A percentile compares a stretch with the other conserved stretches of the same genome.
Evolutionary conservation across 2,113 vertebrate species (phyloP).

Genomic region (Excalfactoria chinensis): DNA sequence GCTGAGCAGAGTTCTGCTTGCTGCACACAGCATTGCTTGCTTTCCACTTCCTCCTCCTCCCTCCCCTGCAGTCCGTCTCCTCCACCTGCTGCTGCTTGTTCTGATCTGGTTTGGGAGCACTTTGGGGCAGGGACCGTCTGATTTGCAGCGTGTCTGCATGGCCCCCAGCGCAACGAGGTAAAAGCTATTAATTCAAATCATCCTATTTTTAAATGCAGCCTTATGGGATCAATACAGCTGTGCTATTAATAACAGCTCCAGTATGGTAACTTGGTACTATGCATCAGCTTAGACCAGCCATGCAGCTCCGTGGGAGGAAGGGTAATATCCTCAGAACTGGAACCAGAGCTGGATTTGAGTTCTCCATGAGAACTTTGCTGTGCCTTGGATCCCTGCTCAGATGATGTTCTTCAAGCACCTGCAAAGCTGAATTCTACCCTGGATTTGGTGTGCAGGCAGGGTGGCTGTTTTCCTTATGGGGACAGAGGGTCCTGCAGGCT

Average conservation of each 20-base stretch:
- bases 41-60: conserved; percentile 64
- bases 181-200: conserved; percentile 58
- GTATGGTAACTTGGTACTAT: neutral
- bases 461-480: no score
- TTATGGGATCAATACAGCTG: conserved; percentile 56
- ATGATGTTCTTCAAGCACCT: rapidly evolving
- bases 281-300: neutral
- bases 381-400: neutral
- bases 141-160: conserved; percentile 61
- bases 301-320: neutral
- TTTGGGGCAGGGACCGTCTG: conserved; percentile 63
- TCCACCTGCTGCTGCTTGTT: conserved; percentile 71
- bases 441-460: rapidly evolving
- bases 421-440: neutral
- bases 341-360: neutral
- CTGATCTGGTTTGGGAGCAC: conserved; percentile 60
- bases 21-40: neutral
- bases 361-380: neutral
- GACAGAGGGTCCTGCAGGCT: neutral
- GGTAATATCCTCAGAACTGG: neutral
- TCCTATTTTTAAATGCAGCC: conserved; percentile 43
- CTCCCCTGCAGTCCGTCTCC: conserved; percentile 53
- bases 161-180: conserved; percentile 33
- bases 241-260: conserved; percentile 4
- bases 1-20: conserved; percentile 63